A percentile compares a stretch with the other conserved stretches of the same genome.
Conservation (phyloP, 1,140 invertebrate genomes). For the Galendromus occidentalis region DNA sequence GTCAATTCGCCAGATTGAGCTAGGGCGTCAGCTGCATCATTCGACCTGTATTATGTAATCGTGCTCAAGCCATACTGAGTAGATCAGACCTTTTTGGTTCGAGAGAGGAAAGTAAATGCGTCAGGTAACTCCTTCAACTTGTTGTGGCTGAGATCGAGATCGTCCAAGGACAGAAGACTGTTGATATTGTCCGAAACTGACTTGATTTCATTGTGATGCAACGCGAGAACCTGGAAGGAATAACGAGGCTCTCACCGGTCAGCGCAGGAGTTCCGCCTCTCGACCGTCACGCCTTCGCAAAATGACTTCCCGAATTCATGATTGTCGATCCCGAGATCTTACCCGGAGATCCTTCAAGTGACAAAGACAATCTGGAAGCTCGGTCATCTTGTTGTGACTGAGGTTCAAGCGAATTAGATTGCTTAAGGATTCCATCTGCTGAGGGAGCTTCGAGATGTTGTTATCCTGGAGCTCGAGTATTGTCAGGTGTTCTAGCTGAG, state of each 20-base stretch:
- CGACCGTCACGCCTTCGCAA: not conserved
- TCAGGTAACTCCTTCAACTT: slow-evolving; percentile 33
- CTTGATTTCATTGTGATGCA: slow-evolving; percentile 27
- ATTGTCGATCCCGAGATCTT: not conserved
- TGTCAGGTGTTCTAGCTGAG: not conserved
- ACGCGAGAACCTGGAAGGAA: slow-evolving; percentile 21
- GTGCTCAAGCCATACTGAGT: too few species aligned
- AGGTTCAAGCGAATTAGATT: slow-evolving; percentile 12
- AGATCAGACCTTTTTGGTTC: slow-evolving; percentile 30
- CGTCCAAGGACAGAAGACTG: slow-evolving; percentile 27
- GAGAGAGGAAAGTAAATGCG: slow-evolving; percentile 38
- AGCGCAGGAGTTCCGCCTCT: too few species aligned
- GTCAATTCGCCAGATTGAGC: too few species aligned
- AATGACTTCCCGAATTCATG: not conserved
- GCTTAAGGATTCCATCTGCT: not conserved
- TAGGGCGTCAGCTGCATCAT: too few species aligned
- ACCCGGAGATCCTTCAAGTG: slow-evolving; percentile 22
- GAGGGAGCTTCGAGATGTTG: not conserved
- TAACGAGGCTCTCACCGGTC: too few species aligned
- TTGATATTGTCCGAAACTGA: slow-evolving; percentile 27
- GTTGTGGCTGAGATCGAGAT: slow-evolving; percentile 41
- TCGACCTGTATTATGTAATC: too few species aligned
- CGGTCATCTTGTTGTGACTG: slow-evolving; percentile 29
- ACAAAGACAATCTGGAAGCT: slow-evolving; percentile 25
- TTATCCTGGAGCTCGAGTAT: slow-evolving; percentile 6